Conservation (phyloP, 2,797 vertebrate species). For the Cirrhinus mrigala region DNA sequence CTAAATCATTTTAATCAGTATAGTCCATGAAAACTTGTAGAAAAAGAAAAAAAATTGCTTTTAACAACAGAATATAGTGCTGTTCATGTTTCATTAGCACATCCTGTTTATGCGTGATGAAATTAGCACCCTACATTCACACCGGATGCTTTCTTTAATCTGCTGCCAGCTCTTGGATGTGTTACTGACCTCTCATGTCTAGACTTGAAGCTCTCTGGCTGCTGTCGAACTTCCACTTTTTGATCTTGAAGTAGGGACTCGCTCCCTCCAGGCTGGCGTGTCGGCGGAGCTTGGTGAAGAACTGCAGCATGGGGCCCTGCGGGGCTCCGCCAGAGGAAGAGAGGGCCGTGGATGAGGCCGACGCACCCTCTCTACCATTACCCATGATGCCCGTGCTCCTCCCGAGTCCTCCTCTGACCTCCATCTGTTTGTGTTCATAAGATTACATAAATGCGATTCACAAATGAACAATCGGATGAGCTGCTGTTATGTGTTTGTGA, state of each 20-base stretch:
- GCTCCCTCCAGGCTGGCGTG: constrained; percentile 94
- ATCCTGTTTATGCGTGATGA: not conserved
- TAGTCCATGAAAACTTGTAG: not conserved
- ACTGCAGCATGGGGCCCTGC: constrained; percentile 86
- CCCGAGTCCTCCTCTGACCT: constrained; percentile 64
- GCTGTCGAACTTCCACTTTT: constrained; percentile 95
- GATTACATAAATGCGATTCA: constrained; percentile 6
- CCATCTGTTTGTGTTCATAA: constrained; percentile 42
- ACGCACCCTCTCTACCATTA: constrained; percentile 69
- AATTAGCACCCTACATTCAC: not conserved
- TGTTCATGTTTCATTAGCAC: not conserved
- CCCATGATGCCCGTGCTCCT: constrained; percentile 64
- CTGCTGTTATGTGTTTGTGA: not conserved
- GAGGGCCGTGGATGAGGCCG: constrained; percentile 42
- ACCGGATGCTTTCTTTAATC: not conserved
- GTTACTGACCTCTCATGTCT: constrained; percentile 90
- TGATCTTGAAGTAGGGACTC: constrained; percentile 96
- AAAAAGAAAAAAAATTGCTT: not conserved
- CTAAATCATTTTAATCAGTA: not conserved
- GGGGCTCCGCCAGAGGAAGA: constrained; percentile 60
- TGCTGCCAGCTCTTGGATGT: constrained; percentile 13
- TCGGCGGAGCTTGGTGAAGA: constrained; percentile 91
- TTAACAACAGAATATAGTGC: not conserved
- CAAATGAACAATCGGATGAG: not conserved
- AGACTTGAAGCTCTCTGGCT: constrained; percentile 94